Base-by-base conservation (phyloP, 1,140 invertebrate species). In the Drosophila rufa region DNA sequence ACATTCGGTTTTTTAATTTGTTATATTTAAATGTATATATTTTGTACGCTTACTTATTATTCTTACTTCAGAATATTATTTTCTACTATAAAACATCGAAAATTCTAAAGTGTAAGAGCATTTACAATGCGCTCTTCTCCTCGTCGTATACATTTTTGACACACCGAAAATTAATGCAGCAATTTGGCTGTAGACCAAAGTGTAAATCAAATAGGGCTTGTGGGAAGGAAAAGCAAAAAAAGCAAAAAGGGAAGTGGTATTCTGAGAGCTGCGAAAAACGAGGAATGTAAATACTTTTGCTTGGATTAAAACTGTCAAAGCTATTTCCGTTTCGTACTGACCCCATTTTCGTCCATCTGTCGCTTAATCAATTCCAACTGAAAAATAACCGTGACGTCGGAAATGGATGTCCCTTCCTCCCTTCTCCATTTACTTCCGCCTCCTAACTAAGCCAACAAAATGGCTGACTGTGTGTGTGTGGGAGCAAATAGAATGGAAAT, bases 251-350 rank as follows among this genome's bases (percentile, higher is more conserved):
- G 1, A 30, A 33, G 11, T 22, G 25, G 33, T 25, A 12, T 25
- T 55, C 7, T 47, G 17, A 30, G 53, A 64, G 30, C 70, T 46
- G 40, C 17, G 58, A 30, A 56, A 83, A 68, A 66, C 79, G 60
- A 67, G 59, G 19, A 58, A 70, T 47, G 48, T 47, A 73, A 59
- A 71, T 50, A 38, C 47, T 61, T 73, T 73, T 22, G 55, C 67
- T 61, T 50, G 77, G 45, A 74, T 78, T 78, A 76, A 69, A 51
- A 65, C 67, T 84, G 82, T 81, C 82, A 85, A 85, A 85, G 82
- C 82, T 74, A 84, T 84, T 84, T 84, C 82, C 82, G 74, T 42
- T 61, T 59, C 17, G 50, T 25, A 62, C 50, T 84, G 81, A 84
- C 81, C 81, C 69, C 46, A 58, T 73, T 73, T 73, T 42, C 46